Evolutionary conservation across 1,140 invertebrate genomes (phyloP).

Genomic region (Lordiphosa clarofinis): DNA sequence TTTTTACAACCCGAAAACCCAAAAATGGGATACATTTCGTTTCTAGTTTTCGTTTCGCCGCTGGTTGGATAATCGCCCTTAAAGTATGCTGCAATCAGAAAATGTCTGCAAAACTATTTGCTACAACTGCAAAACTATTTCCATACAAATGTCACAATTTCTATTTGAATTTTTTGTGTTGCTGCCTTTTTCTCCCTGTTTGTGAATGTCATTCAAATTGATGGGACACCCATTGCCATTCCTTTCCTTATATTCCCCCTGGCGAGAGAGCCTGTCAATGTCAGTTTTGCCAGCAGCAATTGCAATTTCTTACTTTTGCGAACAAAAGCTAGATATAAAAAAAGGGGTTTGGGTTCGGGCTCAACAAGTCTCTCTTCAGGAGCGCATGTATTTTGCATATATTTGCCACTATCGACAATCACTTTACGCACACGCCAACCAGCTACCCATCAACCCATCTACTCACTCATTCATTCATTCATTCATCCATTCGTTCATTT

Average conservation of each 20-base stretch:
- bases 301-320: conserved; percentile 52
- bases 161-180: conserved; percentile 33
- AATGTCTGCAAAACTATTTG: conserved; percentile 72
- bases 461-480: conserved; percentile 24
- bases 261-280: conserved; percentile 50
- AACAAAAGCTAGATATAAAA: conserved; percentile 10
- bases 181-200: conserved; percentile 31
- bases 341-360: conserved; percentile 14
- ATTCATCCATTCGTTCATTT: conserved; percentile 39
- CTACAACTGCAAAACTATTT: conserved; percentile 68
- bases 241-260: not conserved
- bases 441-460: conserved; percentile 10
- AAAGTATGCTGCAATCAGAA: conserved; percentile 73
- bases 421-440: conserved; percentile 46
- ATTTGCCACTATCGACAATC: conserved; percentile 58
- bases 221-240: conserved; percentile 41
- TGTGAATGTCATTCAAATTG: conserved; percentile 76
- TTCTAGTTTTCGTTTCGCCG: conserved; percentile 15
- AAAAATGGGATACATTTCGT: not conserved
- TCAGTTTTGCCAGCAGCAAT: conserved; percentile 60
- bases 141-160: conserved; percentile 65
- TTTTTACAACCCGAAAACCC: not conserved
- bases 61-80: conserved; percentile 35
- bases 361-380: conserved; percentile 52
- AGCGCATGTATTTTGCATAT: conserved; percentile 59